Evolutionary conservation across 2,888 invertebrate species (phyloP), one percentile per base, ranked within the genome.

Genomic region (Acleris literana): DNA sequence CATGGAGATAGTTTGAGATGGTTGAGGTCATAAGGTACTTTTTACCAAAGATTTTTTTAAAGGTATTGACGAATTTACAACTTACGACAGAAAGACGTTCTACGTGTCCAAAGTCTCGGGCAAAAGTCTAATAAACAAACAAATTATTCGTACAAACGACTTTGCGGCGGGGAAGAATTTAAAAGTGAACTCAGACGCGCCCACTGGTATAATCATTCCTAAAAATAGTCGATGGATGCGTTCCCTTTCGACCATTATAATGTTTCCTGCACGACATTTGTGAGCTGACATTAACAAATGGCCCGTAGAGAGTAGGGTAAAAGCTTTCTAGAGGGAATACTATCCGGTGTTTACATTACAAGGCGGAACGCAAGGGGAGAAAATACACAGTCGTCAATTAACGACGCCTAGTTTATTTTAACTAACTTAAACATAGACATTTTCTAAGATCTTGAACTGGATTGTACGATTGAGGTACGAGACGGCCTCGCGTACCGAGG

Each of bases 341-440:
- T 68, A 68, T 61, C 64, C 67, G 68, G 61, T 75, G 73, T 77
- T 76, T 78, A 76, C 73, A 69, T 72, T 75, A 71, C 69, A 64
- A 64, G 63, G 52, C 46, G 51, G 33, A 22, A 17, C 6, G 60
- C 55, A 29, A 61, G 44, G 60, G 51, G 44, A 55, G 25, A 55
- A 25, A 33, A 39, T 46, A 33, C 51, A 9, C 39, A 13, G 39
- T 13, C 11, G 3, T 13, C 39, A 39, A 39, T 39, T 39, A 39
- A 39, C 13, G 13, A 13, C 39, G 13, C 39, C 39, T 39, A 39
- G 39, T 39, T 39, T 39, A 39, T 39, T 39, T 39, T 39, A 39
- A 39, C 39, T 39, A 13, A 39, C 13, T 13, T 39, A 39, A 39
- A 39, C 39, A 13, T 13, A 39, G 11, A 11, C 39, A 13, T 39